These are phyloP conservation scores for Lepidurus packardi DNA, from an alignment of 1,140 invertebrate species.

Conservation along the genomic window DNA sequence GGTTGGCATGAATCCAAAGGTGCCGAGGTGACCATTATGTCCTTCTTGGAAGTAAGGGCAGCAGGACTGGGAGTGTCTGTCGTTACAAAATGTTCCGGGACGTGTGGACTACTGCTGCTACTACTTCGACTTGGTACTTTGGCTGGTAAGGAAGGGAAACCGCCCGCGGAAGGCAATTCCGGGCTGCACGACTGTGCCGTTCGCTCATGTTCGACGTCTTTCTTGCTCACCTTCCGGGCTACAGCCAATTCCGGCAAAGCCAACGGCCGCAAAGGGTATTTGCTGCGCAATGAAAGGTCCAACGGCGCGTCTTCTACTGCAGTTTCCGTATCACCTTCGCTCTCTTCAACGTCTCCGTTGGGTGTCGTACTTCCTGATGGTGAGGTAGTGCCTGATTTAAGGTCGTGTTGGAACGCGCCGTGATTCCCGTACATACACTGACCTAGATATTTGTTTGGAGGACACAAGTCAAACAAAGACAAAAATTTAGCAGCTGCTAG, in stretches of 20 bases:
- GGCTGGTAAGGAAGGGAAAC: background rate
- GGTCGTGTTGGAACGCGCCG: background rate
- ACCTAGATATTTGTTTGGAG: background rate
- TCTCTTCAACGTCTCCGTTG: background rate
- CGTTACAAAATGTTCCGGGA: background rate
- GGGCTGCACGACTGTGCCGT: background rate
- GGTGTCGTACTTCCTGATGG: background rate
- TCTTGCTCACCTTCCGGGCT: background rate
- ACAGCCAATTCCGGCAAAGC: constrained; percentile 1
- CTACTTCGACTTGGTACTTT: constrained; percentile 9
- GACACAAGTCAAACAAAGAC: background rate
- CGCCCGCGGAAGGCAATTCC: background rate
- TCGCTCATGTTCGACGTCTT: background rate
- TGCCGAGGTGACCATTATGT: background rate
- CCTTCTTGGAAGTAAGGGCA: background rate
- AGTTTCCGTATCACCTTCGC: constrained; percentile 4
- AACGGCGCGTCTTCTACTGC: background rate
- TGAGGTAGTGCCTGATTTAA: constrained; percentile 2
- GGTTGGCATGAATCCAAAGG: background rate
- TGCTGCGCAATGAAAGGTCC: constrained; percentile 21
- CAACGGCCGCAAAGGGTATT: constrained; percentile 17
- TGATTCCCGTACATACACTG: background rate
- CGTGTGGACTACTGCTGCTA: background rate
- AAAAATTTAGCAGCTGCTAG: too few relatives aligned
- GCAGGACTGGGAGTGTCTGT: background rate